These are phyloP conservation scores for Crambe crambe DNA, from an alignment of 37 sponge, comb jelly and placozoan genomes.

Conservation along the genomic window DNA sequence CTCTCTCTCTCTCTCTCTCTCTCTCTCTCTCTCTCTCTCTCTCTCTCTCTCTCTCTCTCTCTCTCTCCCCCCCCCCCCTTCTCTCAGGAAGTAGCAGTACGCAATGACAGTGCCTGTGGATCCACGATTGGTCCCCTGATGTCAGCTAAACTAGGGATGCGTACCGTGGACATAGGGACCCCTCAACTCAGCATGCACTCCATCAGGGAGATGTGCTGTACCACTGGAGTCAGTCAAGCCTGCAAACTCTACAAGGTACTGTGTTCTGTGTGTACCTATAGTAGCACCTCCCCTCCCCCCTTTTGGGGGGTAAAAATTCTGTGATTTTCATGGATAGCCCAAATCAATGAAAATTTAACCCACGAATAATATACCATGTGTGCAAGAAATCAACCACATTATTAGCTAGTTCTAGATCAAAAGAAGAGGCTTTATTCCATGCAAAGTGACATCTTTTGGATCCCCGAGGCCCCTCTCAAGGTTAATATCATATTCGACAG, in stretches of 20 bases:
- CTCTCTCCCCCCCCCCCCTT: conserved; percentile 27
- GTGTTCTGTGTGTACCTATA: not conserved
- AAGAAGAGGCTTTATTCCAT: too few relatives aligned
- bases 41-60: conserved; percentile 10
- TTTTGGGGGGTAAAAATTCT: too few relatives aligned
- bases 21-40: conserved; percentile 19
- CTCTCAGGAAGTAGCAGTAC: conserved; percentile 79
- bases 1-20: conserved; percentile 31
- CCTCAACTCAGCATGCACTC: conserved; percentile 97
- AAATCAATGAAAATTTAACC: too few relatives aligned
- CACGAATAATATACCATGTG: too few relatives aligned
- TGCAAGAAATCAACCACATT: too few relatives aligned
- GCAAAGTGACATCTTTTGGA: too few relatives aligned
- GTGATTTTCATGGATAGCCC: too few relatives aligned
- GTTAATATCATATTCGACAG: too few relatives aligned
- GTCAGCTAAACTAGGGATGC: conserved; percentile 86
- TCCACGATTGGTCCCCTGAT: conserved; percentile 95
- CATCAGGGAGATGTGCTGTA: conserved; percentile 93
- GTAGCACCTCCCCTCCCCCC: too few relatives aligned
- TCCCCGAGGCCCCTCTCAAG: too few relatives aligned
- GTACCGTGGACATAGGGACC: conserved; percentile 89
- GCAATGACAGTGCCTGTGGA: conserved; percentile 96
- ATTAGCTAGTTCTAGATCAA: too few relatives aligned
- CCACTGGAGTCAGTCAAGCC: conserved; percentile 75
- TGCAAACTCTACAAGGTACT: conserved; percentile 70